These are phyloP conservation scores for Coccyzus lansbergi DNA, from an alignment of 2,797 vertebrate species.

Conservation along the genomic window DNA sequence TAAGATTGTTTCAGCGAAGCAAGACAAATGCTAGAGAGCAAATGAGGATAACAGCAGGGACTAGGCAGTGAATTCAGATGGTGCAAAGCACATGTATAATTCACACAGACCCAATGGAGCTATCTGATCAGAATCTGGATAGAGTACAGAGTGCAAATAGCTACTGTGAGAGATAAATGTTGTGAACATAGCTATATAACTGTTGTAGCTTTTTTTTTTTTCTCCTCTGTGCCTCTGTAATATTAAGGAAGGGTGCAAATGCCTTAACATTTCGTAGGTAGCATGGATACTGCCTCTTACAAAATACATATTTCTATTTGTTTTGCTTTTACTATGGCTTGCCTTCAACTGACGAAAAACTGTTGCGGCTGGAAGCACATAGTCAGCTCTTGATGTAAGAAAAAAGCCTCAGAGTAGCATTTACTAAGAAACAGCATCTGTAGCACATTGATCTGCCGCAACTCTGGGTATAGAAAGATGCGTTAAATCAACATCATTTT, in stretches of 20 bases:
- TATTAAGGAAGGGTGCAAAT: not conserved
- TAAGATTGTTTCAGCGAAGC: not conserved
- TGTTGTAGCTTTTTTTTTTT: not conserved
- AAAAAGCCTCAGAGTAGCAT: not conserved
- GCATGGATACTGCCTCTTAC: not conserved
- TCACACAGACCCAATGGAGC: not conserved
- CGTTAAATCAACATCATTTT: not conserved
- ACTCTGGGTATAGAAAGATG: not conserved
- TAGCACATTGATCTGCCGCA: not conserved
- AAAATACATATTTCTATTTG: not conserved
- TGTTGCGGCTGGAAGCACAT: not conserved
- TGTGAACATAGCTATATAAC: not conserved
- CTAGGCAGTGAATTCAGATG: not conserved
- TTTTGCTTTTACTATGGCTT: not conserved
- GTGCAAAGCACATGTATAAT: not conserved
- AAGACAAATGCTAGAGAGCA: not conserved
- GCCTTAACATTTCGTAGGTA: not conserved
- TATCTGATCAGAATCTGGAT: not conserved
- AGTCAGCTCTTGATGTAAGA: not conserved
- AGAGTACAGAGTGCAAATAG: not conserved
- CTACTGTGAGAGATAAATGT: not conserved
- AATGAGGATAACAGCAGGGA: constrained; percentile 1
- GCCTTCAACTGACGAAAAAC: not conserved
- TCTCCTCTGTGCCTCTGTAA: not conserved
- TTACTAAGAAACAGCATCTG: not conserved